Base-by-base conservation (phyloP, 2,888 invertebrate genomes). In the Leptarthrus brevirostris region DNA sequence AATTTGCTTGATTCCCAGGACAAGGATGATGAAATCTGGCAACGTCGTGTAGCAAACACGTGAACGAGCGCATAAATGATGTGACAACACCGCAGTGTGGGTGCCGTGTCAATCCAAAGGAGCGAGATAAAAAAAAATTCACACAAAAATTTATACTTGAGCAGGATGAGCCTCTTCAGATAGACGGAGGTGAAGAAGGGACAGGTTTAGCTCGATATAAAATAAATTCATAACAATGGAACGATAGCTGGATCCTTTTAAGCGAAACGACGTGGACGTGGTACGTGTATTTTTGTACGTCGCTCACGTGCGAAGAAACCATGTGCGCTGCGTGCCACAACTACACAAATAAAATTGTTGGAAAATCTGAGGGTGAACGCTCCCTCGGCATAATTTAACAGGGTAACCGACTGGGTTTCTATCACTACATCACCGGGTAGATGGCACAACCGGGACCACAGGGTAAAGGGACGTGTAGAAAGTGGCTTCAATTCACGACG, bases 331-430 rank as follows among this genome's bases (percentile, higher is more conserved):
- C 40, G 40, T 40, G 40, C n/a, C 40, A 40, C 12, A 40, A n/a
- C n/a, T 8, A 8, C n/a, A n/a, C 12, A n/a, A 40, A 40, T 40
- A 40, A 40, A 40, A 40, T 4, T 24, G 12, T 5, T 26, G 18
- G 18, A 14, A 26, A 56, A 14, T 56, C 6, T 56, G 56, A 30
- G 56, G 56, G 56, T 56, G 56, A 56, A 56, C 30, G 56, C 56
- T 56, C 56, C 56, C 30, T 26, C 14, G 30, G 56, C n/a, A 5
- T n/a, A 26, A 16, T 26, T 56, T 30, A 26, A 3, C 40, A 40
- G n/a, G 40, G 40, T 12, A 6, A 30, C 40, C 12, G 12, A 12
- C 40, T 40, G 40, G 30, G 30, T 40, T 40, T 12, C 12, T 40
- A n/a, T 40, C 3, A 12, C 12, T 30, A 30, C 8, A 30, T 30